Evolutionary conservation across 2,113 vertebrate genomes (phyloP).

Genomic region (Entomyzon cyanotis): DNA sequence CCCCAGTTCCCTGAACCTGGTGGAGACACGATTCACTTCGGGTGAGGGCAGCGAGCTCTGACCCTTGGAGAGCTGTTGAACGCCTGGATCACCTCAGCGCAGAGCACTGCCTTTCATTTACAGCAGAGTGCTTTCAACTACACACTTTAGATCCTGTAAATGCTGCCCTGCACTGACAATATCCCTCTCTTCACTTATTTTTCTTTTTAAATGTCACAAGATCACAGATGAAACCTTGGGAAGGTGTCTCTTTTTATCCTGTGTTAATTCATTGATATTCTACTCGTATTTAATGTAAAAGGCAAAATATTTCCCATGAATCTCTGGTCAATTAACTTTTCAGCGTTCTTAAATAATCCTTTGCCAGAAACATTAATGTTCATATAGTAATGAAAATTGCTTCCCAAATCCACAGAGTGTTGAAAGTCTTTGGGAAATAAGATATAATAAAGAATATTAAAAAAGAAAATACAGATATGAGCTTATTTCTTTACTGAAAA

Average conservation of each 20-base stretch:
- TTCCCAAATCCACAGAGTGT: background rate
- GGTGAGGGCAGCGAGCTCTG: background rate
- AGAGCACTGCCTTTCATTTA: background rate
- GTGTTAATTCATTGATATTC: background rate
- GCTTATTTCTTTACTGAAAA: slow-evolving; percentile 1
- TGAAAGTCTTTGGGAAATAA: slow-evolving; percentile 32
- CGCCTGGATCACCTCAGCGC: background rate
- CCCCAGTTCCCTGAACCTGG: background rate
- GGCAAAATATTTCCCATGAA: background rate
- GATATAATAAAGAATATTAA: background rate
- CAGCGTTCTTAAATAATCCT: background rate
- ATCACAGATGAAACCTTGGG: background rate
- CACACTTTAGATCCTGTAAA: background rate
- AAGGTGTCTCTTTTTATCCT: background rate
- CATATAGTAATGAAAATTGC: background rate
- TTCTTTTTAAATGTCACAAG: background rate
- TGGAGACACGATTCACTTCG: accelerated
- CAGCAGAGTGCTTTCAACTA: accelerated
- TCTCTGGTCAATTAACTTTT: slow-evolving; percentile 6
- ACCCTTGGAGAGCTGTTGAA: background rate
- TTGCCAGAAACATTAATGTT: background rate
- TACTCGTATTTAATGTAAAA: background rate
- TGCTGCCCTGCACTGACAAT: background rate
- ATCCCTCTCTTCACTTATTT: background rate
- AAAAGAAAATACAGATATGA: background rate